Conservation (phyloP, 2,888 invertebrate genomes). For the Eurytoma californica region DNA sequence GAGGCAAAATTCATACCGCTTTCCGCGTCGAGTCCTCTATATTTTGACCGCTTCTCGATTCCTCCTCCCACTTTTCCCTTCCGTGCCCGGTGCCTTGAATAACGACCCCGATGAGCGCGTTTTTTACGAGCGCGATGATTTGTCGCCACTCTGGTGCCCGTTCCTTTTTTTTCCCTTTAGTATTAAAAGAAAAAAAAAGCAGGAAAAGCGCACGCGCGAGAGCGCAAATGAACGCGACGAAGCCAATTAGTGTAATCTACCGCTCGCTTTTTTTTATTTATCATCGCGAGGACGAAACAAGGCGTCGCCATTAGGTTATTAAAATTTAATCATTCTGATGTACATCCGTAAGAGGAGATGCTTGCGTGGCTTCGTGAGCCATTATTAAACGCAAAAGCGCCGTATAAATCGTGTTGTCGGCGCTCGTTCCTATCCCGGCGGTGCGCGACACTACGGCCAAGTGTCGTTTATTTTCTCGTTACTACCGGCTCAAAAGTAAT, state of each 20-base stretch:
- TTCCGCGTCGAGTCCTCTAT: background rate
- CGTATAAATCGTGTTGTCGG: slow-evolving; percentile 45
- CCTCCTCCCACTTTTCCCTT: background rate
- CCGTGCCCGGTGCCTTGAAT: too few relatives aligned
- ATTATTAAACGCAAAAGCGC: slow-evolving; percentile 51
- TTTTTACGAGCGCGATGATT: too few relatives aligned
- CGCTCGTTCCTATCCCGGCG: slow-evolving; percentile 21
- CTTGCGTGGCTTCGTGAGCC: slow-evolving; percentile 9
- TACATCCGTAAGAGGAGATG: background rate
- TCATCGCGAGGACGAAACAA: slow-evolving; percentile 18
- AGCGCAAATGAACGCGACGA: background rate
- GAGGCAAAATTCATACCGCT: slow-evolving; percentile 1
- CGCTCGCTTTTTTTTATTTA: too few relatives aligned
- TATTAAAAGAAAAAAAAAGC: too few relatives aligned
- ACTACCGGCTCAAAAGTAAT: slow-evolving; percentile 36
- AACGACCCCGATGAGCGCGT: too few relatives aligned
- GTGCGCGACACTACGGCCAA: slow-evolving; percentile 29
- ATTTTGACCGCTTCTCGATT: background rate
- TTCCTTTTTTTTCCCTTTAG: too few relatives aligned
- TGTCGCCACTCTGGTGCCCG: too few relatives aligned
- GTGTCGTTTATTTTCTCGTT: slow-evolving; percentile 48
- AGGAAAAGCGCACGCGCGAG: background rate
- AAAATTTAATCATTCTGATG: slow-evolving; percentile 60
- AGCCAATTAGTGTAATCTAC: slow-evolving; percentile 32
- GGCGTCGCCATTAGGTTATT: slow-evolving; percentile 58